These are phyloP conservation scores for Thalassaphorura encarpata DNA, from an alignment of 1,140 invertebrate species.

Conservation along the genomic window DNA sequence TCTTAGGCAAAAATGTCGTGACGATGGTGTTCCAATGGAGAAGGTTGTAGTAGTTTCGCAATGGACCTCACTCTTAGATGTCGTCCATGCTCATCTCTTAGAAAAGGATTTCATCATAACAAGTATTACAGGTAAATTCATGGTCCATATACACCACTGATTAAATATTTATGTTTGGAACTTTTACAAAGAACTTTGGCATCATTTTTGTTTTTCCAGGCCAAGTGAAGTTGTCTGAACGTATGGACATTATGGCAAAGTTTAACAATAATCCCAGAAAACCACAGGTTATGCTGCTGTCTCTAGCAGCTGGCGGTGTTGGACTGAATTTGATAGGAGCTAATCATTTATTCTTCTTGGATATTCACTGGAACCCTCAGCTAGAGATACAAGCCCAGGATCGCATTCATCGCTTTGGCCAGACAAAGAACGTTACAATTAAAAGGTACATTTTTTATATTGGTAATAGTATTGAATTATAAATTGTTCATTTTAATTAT, in stretches of 20 bases:
- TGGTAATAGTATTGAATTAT: background rate
- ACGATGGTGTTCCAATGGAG: constrained; percentile 38
- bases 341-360: constrained; percentile 77
- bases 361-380: constrained; percentile 93
- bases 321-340: constrained; percentile 81
- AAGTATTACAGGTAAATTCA: background rate
- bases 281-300: constrained; percentile 62
- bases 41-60: constrained; percentile 79
- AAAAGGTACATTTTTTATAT: constrained; percentile 66
- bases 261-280: constrained; percentile 21
- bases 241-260: constrained; percentile 3
- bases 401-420: constrained; percentile 79
- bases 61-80: constrained; percentile 64
- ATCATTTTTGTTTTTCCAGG: constrained; percentile 19
- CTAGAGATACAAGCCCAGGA: constrained; percentile 84
- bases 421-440: constrained; percentile 66
- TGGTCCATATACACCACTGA: too few species aligned
- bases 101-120: constrained; percentile 38
- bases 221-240: constrained; percentile 12
- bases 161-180: too few species aligned
- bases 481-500: too few species aligned
- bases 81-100: constrained; percentile 53
- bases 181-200: too few species aligned
- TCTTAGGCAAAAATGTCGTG: constrained; percentile 34
- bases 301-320: constrained; percentile 78